These are phyloP conservation scores for Lucinisca nassula DNA, from an alignment of 2,888 invertebrate genomes.

Conservation along the genomic window DNA sequence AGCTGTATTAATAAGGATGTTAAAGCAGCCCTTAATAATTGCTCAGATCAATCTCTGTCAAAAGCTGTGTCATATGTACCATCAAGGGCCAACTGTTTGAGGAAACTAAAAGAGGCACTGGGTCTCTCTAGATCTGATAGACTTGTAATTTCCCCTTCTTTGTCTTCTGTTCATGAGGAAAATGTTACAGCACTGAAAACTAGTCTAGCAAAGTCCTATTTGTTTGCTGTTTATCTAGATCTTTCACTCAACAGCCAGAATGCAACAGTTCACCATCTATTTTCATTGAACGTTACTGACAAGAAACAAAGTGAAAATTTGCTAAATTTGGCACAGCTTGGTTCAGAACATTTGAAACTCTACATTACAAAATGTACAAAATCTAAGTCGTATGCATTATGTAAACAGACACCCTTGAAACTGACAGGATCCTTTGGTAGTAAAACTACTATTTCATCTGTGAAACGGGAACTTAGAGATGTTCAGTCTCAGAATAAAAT, in stretches of 20 bases:
- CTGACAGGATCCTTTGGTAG: background rate
- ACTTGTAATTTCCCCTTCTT: background rate
- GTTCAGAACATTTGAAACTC: background rate
- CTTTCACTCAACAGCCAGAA: background rate
- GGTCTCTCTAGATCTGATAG: background rate
- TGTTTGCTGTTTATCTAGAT: background rate
- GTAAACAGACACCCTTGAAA: background rate
- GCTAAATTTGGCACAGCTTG: background rate
- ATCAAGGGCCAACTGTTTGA: background rate
- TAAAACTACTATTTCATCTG: background rate
- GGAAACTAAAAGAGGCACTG: background rate
- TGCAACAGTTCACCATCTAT: background rate
- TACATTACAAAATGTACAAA: background rate
- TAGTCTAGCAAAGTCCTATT: background rate
- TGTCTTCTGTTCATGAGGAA: background rate
- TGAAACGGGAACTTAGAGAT: slow-evolving; percentile 1
- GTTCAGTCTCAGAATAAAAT: background rate
- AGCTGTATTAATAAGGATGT: slow-evolving; percentile 14
- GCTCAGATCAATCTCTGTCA: background rate
- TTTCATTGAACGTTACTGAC: background rate
- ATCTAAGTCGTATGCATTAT: background rate
- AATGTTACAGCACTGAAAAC: background rate
- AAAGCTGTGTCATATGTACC: background rate
- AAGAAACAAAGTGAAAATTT: background rate
- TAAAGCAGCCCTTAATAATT: background rate